Evolutionary conservation across 2,888 invertebrate genomes (phyloP).

Genomic region (Acleris cristana): DNA sequence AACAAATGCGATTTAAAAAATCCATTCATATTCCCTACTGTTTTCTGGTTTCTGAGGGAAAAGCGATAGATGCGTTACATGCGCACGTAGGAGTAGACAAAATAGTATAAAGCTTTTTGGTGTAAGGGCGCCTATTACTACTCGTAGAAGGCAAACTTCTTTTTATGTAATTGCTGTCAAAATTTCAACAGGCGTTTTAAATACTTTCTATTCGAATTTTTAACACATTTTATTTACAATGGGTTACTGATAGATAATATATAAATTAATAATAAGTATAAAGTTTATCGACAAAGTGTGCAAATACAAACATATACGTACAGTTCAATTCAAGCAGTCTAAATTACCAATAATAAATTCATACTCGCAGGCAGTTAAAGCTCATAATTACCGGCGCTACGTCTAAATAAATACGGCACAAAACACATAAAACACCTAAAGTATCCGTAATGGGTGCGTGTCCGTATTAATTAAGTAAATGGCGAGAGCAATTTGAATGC

Average conservation of each 20-base stretch:
- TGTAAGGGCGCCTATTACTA: neutral
- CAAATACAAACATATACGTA: neutral
- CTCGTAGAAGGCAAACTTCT: neutral
- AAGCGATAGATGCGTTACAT: too few species aligned
- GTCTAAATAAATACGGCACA: constrained; percentile 17
- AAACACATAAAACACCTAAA: constrained; percentile 40
- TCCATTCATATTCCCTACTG: too few species aligned
- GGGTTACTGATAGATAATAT: too few species aligned
- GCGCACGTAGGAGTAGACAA: too few species aligned
- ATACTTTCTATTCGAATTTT: neutral
- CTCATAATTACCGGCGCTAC: constrained; percentile 10
- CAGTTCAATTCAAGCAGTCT: neutral
- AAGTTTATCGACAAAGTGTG: neutral
- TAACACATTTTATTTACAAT: neutral
- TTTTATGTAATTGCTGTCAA: neutral
- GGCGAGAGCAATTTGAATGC: constrained; percentile 63
- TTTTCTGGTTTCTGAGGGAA: too few species aligned
- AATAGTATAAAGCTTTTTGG: too few species aligned
- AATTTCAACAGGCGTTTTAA: neutral
- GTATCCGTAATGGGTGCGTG: constrained; percentile 41
- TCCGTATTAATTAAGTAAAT: constrained; percentile 64
- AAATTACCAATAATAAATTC: constrained; percentile 11
- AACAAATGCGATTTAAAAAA: too few species aligned
- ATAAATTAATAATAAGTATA: neutral
- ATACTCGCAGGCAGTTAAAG: constrained; percentile 5